These are phyloP conservation scores for Petrolisthes cinctipes DNA, from an alignment of 2,888 invertebrate species.

Conservation along the genomic window DNA sequence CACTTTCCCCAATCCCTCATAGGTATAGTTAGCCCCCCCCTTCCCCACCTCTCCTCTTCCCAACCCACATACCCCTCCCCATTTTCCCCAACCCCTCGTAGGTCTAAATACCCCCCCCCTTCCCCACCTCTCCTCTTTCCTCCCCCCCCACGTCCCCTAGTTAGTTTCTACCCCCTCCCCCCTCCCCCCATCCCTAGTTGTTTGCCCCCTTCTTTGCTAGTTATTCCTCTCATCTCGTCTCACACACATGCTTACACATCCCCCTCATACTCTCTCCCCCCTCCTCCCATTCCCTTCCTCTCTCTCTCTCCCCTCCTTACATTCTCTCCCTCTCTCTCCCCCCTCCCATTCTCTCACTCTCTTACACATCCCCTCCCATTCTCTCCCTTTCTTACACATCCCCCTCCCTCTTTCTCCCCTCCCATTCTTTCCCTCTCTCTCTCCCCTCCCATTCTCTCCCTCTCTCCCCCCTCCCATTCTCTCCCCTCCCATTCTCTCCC, in stretches of 20 bases:
- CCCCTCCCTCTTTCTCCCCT: no score
- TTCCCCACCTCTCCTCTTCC: neutral
- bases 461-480: no score
- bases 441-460: no score
- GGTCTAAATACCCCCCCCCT: neutral
- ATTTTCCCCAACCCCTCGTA: neutral
- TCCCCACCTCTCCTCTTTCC: neutral
- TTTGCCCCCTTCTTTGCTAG: neutral
- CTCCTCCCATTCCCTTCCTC: neutral
- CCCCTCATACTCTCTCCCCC: neutral
- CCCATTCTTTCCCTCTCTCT: no score
- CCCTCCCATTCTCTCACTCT: no score
- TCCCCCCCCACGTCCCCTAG: neutral
- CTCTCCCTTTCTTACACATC: no score
- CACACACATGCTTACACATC: neutral
- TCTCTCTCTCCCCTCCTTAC: constrained; percentile 7
- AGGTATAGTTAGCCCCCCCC: neutral
- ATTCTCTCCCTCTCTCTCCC: constrained; percentile 11
- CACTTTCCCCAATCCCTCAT: neutral
- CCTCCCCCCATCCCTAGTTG: no score
- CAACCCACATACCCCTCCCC: neutral
- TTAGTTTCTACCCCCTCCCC: no score
- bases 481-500: no score
- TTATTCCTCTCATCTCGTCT: neutral
- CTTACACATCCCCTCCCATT: no score